A percentile compares a stretch with the other conserved stretches of the same genome.
These are phyloP conservation scores for Stenurella melanura DNA, from an alignment of 2,888 invertebrate species.

Conservation along the genomic window DNA sequence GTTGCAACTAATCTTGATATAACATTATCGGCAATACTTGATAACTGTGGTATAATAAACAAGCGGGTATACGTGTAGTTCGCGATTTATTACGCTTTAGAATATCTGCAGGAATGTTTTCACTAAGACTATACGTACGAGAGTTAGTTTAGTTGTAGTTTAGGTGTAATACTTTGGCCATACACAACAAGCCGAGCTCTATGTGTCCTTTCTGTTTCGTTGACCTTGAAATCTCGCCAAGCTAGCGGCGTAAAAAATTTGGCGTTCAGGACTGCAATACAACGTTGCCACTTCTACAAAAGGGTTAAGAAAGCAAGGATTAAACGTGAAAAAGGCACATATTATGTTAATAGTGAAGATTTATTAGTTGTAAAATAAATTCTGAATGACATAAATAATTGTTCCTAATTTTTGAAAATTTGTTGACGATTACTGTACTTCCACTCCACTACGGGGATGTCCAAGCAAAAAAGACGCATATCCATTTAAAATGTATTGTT, in stretches of 20 bases:
- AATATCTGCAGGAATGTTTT: background rate
- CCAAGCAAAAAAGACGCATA: too few species aligned
- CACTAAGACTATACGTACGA: conserved; percentile 26
- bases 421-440: too few species aligned
- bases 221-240: conserved; percentile 58
- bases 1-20: background rate
- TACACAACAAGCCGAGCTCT: conserved; percentile 21
- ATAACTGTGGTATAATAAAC: background rate
- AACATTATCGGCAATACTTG: background rate
- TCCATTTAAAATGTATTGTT: too few species aligned
- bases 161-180: conserved; percentile 34
- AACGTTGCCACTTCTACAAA: conserved; percentile 11
- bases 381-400: too few species aligned
- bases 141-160: conserved; percentile 23
- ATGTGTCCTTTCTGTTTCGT: conserved; percentile 57
- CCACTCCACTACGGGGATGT: too few species aligned
- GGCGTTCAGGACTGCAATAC: conserved; percentile 45
- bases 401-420: too few species aligned
- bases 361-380: too few species aligned
- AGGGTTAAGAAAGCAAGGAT: background rate
- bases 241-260: conserved; percentile 51
- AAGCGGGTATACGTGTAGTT: background rate
- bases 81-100: background rate
- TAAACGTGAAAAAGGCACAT: too few species aligned
- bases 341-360: too few species aligned